Base-by-base conservation (phyloP, 2,888 invertebrate genomes). In the Caenorhabditis doughertyi region DNA sequence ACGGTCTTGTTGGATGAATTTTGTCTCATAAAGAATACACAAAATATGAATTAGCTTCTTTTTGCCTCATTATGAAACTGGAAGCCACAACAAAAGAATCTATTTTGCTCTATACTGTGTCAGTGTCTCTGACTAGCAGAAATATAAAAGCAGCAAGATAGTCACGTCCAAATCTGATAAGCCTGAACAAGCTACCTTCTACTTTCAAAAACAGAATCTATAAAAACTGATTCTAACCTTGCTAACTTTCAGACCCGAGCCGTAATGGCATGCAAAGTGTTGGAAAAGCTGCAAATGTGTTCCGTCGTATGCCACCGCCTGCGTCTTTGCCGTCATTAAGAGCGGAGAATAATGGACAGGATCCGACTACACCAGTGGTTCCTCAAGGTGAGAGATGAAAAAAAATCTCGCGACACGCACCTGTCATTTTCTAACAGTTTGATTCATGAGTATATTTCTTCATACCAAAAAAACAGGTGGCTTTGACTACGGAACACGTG, bases 301-400 rank as follows among this genome's bases (percentile, higher is more conserved):
- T 92, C 93, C 95, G 98, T 94, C 95, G 98, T 93, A 97, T 98
- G 94, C 94, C 94, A 84, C 94, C 94, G 88, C 98, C 98, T 93
- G 97, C 96, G 93, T 97, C 98, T 94, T 94, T 98, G 94, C 98
- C 98, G 93, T 98, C 98, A 95, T 94, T 98, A 94, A 98, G 97
- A 94, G 96, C 97, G 93, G 98, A 99, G 94, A 95, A 95, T 92
- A 94, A 92, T 81, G 91, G 91, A 79, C 95, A 95, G 93, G 95
- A 95, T 93, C 95, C 95, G 91, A 94, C 95, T 92, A 94, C 95
- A 91, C 95, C 94, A 92, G 93, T 95, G 93, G 95, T 95, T 93
- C 95, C 95, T 91, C 94, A 94, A 89, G 95, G 95, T 92, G 9
- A 27, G 71, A 53, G 49, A 18, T n/a, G 32, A 29, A 4, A 3